phyloP scores from a whole-genome alignment of 1,140 invertebrate species.

The Epicauta chinensis region DNA sequence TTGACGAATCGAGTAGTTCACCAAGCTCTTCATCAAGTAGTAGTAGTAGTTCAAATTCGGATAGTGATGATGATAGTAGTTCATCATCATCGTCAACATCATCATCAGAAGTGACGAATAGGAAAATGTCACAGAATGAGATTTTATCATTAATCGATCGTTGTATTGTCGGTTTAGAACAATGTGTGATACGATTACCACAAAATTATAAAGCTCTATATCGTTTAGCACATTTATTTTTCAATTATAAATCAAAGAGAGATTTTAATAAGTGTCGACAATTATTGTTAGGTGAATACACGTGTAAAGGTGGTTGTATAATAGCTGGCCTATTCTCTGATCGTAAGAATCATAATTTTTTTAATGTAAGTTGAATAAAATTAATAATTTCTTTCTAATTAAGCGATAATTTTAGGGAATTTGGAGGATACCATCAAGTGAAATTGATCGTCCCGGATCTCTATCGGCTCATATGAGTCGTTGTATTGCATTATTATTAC shows the following conservation, averaged over 20 bases:
- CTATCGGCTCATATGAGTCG: constrained; percentile 88
- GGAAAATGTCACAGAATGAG: constrained; percentile 34
- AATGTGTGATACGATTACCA: constrained; percentile 77
- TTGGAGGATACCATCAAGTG: constrained; percentile 83
- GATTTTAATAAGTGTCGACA: constrained; percentile 64
- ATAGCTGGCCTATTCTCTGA: constrained; percentile 80
- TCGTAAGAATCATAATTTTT: constrained; percentile 79
- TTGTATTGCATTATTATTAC: constrained; percentile 71
- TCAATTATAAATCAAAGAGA: constrained; percentile 61
- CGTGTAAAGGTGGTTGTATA: constrained; percentile 53
- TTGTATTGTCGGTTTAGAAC: constrained; percentile 55
- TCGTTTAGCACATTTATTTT: constrained; percentile 77
- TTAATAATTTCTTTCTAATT: neutral
- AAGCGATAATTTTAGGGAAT: constrained; percentile 58
- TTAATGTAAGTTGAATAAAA: constrained; percentile 59
- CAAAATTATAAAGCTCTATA: constrained; percentile 92
- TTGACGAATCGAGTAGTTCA: constrained; percentile 25
- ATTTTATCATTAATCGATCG: constrained; percentile 34
- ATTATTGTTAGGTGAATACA: constrained; percentile 62
- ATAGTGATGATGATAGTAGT: constrained; percentile 36
- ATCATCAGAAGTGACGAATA: constrained; percentile 29
- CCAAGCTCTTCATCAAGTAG: constrained; percentile 26
- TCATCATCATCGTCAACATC: constrained; percentile 33
- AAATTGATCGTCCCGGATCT: constrained; percentile 87
- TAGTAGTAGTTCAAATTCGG: constrained; percentile 35